Base-by-base conservation (phyloP, 2,888 invertebrate species). In the Lasioglossum figueresi region DNA sequence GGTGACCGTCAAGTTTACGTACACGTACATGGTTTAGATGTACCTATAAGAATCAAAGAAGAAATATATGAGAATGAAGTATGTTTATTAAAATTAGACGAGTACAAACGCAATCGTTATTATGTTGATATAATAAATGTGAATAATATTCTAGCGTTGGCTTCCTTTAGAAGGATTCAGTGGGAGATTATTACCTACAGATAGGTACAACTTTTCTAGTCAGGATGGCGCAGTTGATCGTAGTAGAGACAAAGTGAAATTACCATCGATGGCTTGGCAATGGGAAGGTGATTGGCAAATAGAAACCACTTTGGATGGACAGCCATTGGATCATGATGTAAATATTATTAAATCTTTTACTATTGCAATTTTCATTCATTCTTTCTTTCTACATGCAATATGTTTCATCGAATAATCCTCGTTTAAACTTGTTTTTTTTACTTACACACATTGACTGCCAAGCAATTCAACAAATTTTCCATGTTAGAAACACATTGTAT, bases 251-350 rank as follows among this genome's bases (percentile, higher is more conserved):
- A 97, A 97, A 94, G 98, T 99, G 84, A 96, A 98, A 86, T 95
- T 99, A 73, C 99, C 99, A 10, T 98, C 99, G 0, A 97, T 98
- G 97, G 98, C 98, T 27, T 99, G 99, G 99, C 98, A 98, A 93
- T 99, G 99, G 99, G 99, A 99, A 95, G 98, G 98, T 4, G 98
- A 98, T 90, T 99, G 99, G 99, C 97, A 97, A 91, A 95, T 98
- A 80, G 98, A 98, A 93, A 96, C 98, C 34, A 97, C 97, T 6
- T 95, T 98, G 90, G 97, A 98, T 94, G 98, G 98, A 4, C 98
- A 98, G 92, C 97, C 98, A 4, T 95, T 99, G 85, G 98, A 98
- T 92, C 97, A 98, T 94, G 98, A 98, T 96, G 98, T 96, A 94
- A 94, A 92, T 92, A 82, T 73, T 19, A 48, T 43, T 59, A 19